These are phyloP conservation scores for Dasyprocta punctata DNA, from an alignment of 2,113 vertebrate genomes.

Conservation along the genomic window DNA sequence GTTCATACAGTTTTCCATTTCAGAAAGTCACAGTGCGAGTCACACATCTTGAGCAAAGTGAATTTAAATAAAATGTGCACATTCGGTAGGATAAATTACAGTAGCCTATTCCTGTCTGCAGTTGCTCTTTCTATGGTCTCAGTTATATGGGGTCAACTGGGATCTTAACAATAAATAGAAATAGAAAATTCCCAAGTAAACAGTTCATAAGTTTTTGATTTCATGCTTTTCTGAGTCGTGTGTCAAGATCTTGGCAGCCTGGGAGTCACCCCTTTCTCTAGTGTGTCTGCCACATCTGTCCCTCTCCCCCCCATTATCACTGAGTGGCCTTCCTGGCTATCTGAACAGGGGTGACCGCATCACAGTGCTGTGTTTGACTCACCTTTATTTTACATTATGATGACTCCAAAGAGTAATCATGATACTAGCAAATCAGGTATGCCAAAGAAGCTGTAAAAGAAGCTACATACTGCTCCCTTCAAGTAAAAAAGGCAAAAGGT, in stretches of 20 bases:
- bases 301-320: too few relatives aligned
- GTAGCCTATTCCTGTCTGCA: too few relatives aligned
- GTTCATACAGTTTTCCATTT: neutral
- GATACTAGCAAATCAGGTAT: neutral
- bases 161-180: neutral
- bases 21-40: neutral
- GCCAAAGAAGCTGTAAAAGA: neutral
- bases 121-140: neutral
- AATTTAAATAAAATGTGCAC: neutral
- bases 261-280: too few relatives aligned
- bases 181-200: neutral
- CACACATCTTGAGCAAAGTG: neutral
- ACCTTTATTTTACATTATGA: neutral
- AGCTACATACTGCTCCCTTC: neutral
- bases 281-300: neutral
- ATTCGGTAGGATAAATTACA: too few relatives aligned
- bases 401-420: rapidly evolving
- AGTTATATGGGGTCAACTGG: neutral
- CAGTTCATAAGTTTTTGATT: neutral
- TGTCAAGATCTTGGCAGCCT: too few relatives aligned
- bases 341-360: neutral
- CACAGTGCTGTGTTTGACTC: neutral
- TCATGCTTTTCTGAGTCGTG: neutral
- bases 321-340: neutral
- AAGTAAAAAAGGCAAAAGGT: neutral